Evolutionary conservation across 1,140 invertebrate genomes (phyloP).

Genomic region (Linepithema humile): DNA sequence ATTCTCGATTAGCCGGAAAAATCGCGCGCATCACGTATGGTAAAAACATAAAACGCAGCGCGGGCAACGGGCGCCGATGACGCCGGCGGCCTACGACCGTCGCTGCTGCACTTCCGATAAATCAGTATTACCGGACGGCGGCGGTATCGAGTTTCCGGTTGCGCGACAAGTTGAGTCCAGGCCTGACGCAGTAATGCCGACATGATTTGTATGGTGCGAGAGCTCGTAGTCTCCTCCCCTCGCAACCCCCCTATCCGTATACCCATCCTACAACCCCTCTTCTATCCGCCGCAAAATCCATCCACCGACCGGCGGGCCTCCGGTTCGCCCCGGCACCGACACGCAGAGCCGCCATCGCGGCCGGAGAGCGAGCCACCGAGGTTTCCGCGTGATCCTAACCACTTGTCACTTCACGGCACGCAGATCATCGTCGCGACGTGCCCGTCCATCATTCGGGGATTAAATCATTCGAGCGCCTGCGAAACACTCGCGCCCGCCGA

Average conservation of each 20-base stretch:
- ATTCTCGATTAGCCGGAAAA: slow-evolving; percentile 64
- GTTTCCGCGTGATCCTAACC: slow-evolving; percentile 82
- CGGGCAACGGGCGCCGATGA: slow-evolving; percentile 13
- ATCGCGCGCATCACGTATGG: slow-evolving; percentile 57
- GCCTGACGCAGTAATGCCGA: slow-evolving; percentile 82
- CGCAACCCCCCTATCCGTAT: slow-evolving; percentile 71
- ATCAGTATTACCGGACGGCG: slow-evolving; percentile 83
- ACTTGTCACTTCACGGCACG: slow-evolving; percentile 83
- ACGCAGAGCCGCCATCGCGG: slow-evolving; percentile 52
- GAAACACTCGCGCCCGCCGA: slow-evolving; percentile 59
- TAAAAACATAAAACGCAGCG: slow-evolving; percentile 71
- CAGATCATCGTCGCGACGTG: slow-evolving; percentile 86
- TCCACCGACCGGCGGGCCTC: slow-evolving; percentile 44
- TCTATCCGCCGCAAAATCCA: slow-evolving; percentile 55
- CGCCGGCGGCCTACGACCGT: slow-evolving; percentile 39
- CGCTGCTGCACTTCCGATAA: slow-evolving; percentile 80
- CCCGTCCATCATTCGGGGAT: slow-evolving; percentile 83
- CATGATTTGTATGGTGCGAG: slow-evolving; percentile 83
- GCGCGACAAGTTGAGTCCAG: slow-evolving; percentile 80
- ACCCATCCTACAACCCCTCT: slow-evolving; percentile 32
- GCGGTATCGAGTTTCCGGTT: slow-evolving; percentile 80
- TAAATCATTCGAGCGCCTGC: slow-evolving; percentile 79
- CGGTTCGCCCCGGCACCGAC: slow-evolving; percentile 27
- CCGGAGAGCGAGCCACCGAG: slow-evolving; percentile 70
- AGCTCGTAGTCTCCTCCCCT: slow-evolving; percentile 64